phyloP scores from a whole-genome alignment of 2,797 vertebrate species.

The Triplophysa yarkandensis region DNA sequence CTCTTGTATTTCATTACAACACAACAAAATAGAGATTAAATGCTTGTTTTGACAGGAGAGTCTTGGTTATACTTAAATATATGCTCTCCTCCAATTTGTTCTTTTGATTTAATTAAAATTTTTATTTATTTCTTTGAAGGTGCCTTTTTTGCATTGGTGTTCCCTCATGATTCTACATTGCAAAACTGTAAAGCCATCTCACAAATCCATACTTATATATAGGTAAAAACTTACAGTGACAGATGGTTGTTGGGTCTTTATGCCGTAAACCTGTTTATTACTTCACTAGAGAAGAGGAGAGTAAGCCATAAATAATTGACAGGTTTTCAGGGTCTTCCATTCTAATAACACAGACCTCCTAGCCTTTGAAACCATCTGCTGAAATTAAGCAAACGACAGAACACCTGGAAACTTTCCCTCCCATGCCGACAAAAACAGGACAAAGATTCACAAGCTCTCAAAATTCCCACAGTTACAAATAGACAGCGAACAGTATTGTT shows the following conservation, averaged over 20 bases:
- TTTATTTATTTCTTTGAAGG: constrained; percentile 10
- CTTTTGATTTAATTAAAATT: constrained; percentile 31
- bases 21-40: neutral
- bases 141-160: neutral
- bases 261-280: constrained; percentile 39
- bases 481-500: neutral
- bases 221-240: neutral
- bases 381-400: neutral
- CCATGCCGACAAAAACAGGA: constrained; percentile 28
- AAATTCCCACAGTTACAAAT: constrained; percentile 14
- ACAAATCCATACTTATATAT: neutral
- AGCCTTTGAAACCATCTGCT: neutral
- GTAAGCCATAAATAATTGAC: constrained; percentile 7
- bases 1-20: neutral
- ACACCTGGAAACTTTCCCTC: constrained; percentile 24
- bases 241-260: constrained; percentile 14
- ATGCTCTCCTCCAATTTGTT: neutral
- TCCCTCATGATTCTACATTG: constrained; percentile 18
- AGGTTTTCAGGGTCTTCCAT: constrained; percentile 45
- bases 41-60: constrained; percentile 3
- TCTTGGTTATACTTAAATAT: neutral
- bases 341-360: constrained; percentile 18
- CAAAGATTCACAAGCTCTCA: neutral
- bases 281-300: neutral
- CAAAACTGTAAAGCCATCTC: constrained; percentile 3